A percentile compares a stretch with the other conserved stretches of the same genome.
Evolutionary conservation across 2,113 vertebrate species (phyloP).

Genomic region (Ranitomeya variabilis): DNA sequence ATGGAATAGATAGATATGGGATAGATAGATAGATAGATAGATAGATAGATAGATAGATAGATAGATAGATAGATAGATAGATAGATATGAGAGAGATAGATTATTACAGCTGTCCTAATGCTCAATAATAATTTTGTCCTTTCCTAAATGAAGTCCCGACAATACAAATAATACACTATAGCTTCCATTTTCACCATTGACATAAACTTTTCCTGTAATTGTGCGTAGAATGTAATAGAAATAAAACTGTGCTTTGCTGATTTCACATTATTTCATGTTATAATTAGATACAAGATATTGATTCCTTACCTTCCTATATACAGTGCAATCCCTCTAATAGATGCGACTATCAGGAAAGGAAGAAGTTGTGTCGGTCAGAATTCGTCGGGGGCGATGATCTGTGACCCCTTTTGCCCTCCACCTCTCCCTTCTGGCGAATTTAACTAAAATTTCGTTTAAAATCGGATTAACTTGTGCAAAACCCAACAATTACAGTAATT

Average conservation of each 20-base stretch:
- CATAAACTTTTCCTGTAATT: background rate
- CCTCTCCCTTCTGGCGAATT: background rate
- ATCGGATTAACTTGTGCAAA: background rate
- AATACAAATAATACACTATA: too few species aligned
- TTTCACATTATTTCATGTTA: background rate
- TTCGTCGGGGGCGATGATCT: background rate
- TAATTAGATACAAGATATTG: background rate
- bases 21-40: background rate
- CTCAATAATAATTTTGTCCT: too few species aligned
- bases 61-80: background rate
- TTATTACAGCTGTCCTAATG: too few species aligned
- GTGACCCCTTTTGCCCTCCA: background rate
- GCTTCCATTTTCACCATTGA: background rate
- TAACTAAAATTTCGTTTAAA: background rate
- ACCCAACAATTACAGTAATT: background rate
- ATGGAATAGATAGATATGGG: too few species aligned
- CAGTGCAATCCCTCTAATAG: background rate
- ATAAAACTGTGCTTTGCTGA: background rate
- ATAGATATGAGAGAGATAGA: background rate
- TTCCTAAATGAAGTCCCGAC: too few species aligned
- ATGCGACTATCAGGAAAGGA: background rate
- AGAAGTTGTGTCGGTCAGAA: background rate
- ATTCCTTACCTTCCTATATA: background rate
- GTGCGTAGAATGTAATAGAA: background rate
- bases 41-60: slow-evolving; percentile 14